Evolutionary conservation across 2,797 vertebrate species (phyloP).

Genomic region (Trachops cirrhosus): DNA sequence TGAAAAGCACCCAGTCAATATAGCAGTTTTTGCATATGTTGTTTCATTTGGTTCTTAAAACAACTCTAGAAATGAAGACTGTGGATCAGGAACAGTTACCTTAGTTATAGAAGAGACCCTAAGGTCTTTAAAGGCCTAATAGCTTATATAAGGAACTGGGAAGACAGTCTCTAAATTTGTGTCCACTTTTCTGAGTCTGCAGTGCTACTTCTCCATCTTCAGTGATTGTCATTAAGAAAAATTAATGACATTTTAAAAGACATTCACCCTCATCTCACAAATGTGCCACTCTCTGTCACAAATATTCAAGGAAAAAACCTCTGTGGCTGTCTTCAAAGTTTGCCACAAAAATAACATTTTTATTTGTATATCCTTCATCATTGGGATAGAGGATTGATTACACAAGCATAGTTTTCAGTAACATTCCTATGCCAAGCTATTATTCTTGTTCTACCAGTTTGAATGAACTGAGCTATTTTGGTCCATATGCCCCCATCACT

Average conservation of each 20-base stretch:
- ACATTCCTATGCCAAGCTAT: accelerated
- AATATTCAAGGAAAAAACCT: not conserved
- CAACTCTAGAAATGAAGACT: not conserved
- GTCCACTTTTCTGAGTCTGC: not conserved
- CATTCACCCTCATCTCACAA: not conserved
- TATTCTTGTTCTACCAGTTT: not conserved
- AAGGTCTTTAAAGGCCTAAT: accelerated
- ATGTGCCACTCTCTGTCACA: not conserved
- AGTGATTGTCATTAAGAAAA: not conserved
- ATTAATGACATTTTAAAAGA: not conserved
- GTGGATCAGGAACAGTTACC: not conserved
- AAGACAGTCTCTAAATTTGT: not conserved
- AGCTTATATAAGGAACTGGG: not conserved
- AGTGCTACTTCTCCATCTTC: accelerated
- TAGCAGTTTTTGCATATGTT: not conserved
- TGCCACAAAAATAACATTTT: not conserved
- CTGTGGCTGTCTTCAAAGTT: not conserved
- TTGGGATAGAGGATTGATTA: not conserved
- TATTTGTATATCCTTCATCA: not conserved
- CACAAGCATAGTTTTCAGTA: not conserved
- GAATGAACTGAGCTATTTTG: too few species aligned
- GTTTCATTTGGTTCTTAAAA: not conserved
- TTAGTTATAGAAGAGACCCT: not conserved
- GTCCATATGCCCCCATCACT: accelerated
- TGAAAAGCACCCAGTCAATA: not conserved